Evolutionary conservation across 2,888 invertebrate genomes (phyloP), one percentile per base, ranked within the genome.

Genomic region (Vanessa cardui): DNA sequence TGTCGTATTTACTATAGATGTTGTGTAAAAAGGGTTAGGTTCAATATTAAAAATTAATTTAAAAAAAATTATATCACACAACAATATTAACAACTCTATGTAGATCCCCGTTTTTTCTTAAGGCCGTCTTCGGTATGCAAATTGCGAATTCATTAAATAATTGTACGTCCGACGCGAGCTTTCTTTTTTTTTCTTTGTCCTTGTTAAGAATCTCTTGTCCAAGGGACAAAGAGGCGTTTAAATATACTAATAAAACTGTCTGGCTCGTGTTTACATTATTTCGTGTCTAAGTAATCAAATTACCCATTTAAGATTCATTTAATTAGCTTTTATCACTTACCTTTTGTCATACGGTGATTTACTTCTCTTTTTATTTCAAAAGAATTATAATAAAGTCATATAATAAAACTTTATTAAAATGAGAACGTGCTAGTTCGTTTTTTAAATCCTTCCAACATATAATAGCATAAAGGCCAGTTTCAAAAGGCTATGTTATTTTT

Each of bases 91-190:
- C 80, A 80, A 66, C 83, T 85, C 84, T 78, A 72, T 75, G 72
- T 72, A 77, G 52, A 74, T 83, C 72, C 74, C 21, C 73, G 76
- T 80, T 85, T 85, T 83, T 84, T 86, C 78, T 78, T 77, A 77
- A 80, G 78, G 75, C 80, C 82, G 82, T 83, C 83, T 85, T 87
- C 85, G 87, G 88, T 86, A 90, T 89, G 88, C 88, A 89, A 90
- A 90, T 89, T 88, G 85, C 82, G 84, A 90, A 89, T 90, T 90
- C 89, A 90, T 89, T 89, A 88, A 88, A 90, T 87, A 84, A 87
- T 90, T 88, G 89, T 88, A 83, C 86, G 81, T 80, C 78, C 81
- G 81, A 81, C 77, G 78, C 76, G 78, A 84, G 83, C 82, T 85
- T 87, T 82, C 77, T 74, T 83, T 83, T 84, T 26, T 39, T 80